Evolutionary conservation across 2,888 invertebrate species (phyloP).

Genomic region (Lycophotia porphyrea): DNA sequence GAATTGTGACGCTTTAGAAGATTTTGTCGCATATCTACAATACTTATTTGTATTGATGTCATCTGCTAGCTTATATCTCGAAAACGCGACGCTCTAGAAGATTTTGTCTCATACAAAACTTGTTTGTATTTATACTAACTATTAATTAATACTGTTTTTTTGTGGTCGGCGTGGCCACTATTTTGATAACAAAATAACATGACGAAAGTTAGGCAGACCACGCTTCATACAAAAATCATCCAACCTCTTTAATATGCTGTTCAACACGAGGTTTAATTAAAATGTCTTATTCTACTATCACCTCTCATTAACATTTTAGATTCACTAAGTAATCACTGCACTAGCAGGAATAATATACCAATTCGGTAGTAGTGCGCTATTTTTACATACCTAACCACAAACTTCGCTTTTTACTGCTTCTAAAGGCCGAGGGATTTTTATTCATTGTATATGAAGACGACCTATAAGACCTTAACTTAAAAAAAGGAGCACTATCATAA

Average conservation of each 20-base stretch:
- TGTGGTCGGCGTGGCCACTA: too few species aligned
- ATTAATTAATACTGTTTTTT: too few species aligned
- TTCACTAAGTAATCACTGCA: background rate
- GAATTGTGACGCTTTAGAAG: too few species aligned
- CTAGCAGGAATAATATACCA: too few species aligned
- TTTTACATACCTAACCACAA: background rate
- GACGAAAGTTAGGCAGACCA: too few species aligned
- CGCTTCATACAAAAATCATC: background rate
- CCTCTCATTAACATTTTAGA: background rate
- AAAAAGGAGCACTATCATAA: background rate
- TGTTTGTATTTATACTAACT: too few species aligned
- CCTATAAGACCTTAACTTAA: background rate
- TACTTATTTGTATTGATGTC: too few species aligned
- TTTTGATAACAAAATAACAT: too few species aligned
- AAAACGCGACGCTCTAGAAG: too few species aligned
- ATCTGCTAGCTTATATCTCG: too few species aligned
- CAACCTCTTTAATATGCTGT: background rate
- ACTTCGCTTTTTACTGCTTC: background rate
- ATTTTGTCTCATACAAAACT: too few species aligned
- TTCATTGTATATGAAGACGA: background rate
- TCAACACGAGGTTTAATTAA: background rate
- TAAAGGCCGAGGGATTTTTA: background rate
- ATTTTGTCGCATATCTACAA: too few species aligned
- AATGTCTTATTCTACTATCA: background rate
- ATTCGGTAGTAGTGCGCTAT: background rate